A percentile compares a stretch with the other conserved stretches of the same genome.
Conservation (phyloP, 2,113 vertebrate genomes). For the Dromaius novaehollandiae region DNA sequence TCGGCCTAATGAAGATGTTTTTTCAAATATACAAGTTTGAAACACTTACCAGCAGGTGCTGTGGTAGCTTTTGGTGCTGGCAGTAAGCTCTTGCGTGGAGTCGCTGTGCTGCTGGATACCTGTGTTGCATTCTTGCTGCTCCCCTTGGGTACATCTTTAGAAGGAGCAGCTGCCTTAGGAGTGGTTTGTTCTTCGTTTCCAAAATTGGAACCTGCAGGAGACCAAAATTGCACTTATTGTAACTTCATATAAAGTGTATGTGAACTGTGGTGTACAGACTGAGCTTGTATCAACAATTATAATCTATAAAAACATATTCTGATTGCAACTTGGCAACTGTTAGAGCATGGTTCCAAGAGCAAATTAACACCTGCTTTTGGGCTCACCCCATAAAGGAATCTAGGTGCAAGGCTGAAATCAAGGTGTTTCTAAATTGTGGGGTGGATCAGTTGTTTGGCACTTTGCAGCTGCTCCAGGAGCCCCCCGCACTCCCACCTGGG, state of each 20-base stretch:
- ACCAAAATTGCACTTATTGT: constrained; percentile 49
- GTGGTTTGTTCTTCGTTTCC: constrained; percentile 81
- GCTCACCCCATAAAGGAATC: background rate
- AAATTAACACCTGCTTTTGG: background rate
- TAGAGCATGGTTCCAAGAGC: background rate
- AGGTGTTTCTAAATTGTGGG: background rate
- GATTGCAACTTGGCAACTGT: background rate
- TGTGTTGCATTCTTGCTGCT: constrained; percentile 56
- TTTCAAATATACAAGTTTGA: background rate
- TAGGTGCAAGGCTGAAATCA: background rate
- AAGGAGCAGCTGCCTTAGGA: constrained; percentile 67
- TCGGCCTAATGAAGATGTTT: background rate
- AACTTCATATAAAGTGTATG: constrained; percentile 68
- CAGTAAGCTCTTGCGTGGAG: constrained; percentile 83
- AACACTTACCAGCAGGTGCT: constrained; percentile 73
- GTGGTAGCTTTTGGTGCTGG: constrained; percentile 78
- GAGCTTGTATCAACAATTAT: background rate
- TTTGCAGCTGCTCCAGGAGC: background rate
- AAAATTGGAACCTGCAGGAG: constrained; percentile 81
- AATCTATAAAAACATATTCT: background rate
- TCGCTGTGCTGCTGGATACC: constrained; percentile 65
- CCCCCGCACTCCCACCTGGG: background rate
- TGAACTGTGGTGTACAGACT: background rate
- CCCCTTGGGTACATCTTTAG: constrained; percentile 76
- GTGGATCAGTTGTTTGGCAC: background rate